Evolutionary conservation across 2,797 vertebrate genomes (phyloP).

Genomic region (Rhinatrema bivittatum): DNA sequence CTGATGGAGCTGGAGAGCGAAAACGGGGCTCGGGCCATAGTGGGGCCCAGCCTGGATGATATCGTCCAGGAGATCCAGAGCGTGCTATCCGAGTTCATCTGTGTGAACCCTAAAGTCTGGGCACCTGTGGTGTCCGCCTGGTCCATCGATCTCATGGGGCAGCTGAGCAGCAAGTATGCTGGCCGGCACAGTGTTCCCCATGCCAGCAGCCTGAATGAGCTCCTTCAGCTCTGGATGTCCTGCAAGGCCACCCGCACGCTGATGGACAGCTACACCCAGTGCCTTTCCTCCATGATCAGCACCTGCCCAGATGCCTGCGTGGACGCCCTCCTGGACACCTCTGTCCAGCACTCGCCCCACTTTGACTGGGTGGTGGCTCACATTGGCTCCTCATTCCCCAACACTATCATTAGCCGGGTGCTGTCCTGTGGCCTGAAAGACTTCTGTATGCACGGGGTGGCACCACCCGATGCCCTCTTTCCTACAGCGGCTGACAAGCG

Average conservation of each 20-base stretch:
- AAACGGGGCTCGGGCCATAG: constrained; percentile 28
- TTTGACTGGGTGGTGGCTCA: constrained; percentile 97
- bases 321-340: constrained; percentile 84
- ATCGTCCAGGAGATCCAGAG: constrained; percentile 68
- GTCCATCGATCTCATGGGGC: constrained; percentile 89
- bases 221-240: constrained; percentile 91
- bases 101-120: constrained; percentile 80
- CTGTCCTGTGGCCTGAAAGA: constrained; percentile 90
- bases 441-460: constrained; percentile 74
- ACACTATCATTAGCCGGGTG: constrained; percentile 88
- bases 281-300: constrained; percentile 80
- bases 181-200: constrained; percentile 75
- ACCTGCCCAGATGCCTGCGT: constrained; percentile 90
- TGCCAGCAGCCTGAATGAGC: constrained; percentile 79
- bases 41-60: constrained; percentile 44
- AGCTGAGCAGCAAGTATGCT: constrained; percentile 86
- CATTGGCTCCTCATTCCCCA: constrained; percentile 90
- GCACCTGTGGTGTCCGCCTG: constrained; percentile 81
- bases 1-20: constrained; percentile 72
- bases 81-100: constrained; percentile 76
- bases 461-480: constrained; percentile 31
- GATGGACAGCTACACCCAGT: constrained; percentile 91
- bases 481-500: constrained; percentile 54
- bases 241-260: constrained; percentile 80
- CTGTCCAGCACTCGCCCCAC: constrained; percentile 87